A percentile compares a stretch with the other conserved stretches of the same genome.
These are phyloP conservation scores for Nothura maculosa DNA, from an alignment of 2,797 vertebrate genomes.

Conservation along the genomic window DNA sequence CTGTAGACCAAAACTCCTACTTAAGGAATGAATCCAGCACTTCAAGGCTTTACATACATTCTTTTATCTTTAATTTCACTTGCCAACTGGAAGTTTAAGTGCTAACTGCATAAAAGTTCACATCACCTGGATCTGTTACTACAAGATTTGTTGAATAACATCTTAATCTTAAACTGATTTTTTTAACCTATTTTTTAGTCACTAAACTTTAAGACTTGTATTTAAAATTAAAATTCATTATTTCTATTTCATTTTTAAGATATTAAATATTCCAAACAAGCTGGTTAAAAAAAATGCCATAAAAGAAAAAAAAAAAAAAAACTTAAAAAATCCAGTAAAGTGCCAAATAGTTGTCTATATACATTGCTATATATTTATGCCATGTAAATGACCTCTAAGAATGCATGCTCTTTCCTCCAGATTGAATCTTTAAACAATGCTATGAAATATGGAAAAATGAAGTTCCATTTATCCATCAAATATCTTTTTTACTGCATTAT, in stretches of 20 bases:
- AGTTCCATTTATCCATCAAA: not conserved
- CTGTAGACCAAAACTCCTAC: slow-evolving; percentile 26
- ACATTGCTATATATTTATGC: not conserved
- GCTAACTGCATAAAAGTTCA: slow-evolving; percentile 41
- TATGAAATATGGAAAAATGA: not conserved
- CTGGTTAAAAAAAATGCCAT: slow-evolving; percentile 31
- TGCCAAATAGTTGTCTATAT: not conserved
- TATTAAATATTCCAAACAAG: slow-evolving; percentile 48
- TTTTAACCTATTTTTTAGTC: not conserved
- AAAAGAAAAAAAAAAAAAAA: not conserved
- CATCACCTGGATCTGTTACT: slow-evolving; percentile 44
- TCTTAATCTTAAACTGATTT: slow-evolving; percentile 36
- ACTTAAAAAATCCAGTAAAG: slow-evolving; percentile 34
- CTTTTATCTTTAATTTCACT: slow-evolving; percentile 48
- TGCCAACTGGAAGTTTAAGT: slow-evolving; percentile 31
- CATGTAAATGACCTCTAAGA: not conserved
- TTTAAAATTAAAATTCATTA: no score
- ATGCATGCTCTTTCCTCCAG: not conserved
- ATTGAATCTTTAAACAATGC: not conserved
- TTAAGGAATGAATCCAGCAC: slow-evolving; percentile 11
- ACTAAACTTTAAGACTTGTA: slow-evolving; percentile 41
- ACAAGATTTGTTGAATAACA: slow-evolving; percentile 52
- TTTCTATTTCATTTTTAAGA: no score
- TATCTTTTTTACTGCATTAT: not conserved
- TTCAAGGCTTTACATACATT: slow-evolving; percentile 23